phyloP scores from a whole-genome alignment of 2,888 invertebrate genomes.

The Phlogophora meticulosa region DNA sequence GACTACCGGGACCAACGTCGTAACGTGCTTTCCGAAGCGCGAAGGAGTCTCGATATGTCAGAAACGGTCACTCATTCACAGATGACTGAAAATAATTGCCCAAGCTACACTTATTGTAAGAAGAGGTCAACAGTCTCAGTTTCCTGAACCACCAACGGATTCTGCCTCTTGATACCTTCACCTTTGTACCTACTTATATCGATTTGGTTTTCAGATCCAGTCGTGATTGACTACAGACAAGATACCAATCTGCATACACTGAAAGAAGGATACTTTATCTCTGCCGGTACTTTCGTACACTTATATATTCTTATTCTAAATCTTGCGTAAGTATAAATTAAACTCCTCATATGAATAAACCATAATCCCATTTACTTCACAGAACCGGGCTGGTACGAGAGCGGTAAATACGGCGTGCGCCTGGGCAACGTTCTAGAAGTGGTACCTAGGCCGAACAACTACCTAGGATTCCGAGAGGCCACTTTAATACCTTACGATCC shows the following conservation, averaged over 20 bases:
- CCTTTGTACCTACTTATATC: too few species aligned
- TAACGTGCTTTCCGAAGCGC: too few species aligned
- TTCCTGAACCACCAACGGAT: too few species aligned
- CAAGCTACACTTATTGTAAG: too few species aligned
- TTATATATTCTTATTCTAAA: background rate
- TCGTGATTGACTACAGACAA: constrained; percentile 93
- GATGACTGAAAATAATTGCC: too few species aligned
- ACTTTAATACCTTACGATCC: constrained; percentile 97
- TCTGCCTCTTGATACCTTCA: too few species aligned
- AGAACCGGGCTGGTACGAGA: constrained; percentile 98
- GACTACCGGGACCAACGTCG: too few species aligned
- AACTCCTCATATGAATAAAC: background rate
- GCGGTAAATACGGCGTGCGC: constrained; percentile 96
- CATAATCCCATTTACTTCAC: constrained; percentile 28
- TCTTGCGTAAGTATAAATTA: background rate
- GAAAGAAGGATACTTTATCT: constrained; percentile 94
- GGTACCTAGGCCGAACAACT: constrained; percentile 86
- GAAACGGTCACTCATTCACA: too few species aligned
- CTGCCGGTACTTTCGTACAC: constrained; percentile 91
- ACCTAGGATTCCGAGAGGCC: constrained; percentile 94
- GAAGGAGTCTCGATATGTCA: too few species aligned
- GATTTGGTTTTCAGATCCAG: constrained; percentile 92
- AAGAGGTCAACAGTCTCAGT: too few species aligned
- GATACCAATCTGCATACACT: constrained; percentile 91
- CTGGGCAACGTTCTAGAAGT: constrained; percentile 96